Conservation (phyloP, 2,797 vertebrate species). For the Toxotes lorentzi region DNA sequence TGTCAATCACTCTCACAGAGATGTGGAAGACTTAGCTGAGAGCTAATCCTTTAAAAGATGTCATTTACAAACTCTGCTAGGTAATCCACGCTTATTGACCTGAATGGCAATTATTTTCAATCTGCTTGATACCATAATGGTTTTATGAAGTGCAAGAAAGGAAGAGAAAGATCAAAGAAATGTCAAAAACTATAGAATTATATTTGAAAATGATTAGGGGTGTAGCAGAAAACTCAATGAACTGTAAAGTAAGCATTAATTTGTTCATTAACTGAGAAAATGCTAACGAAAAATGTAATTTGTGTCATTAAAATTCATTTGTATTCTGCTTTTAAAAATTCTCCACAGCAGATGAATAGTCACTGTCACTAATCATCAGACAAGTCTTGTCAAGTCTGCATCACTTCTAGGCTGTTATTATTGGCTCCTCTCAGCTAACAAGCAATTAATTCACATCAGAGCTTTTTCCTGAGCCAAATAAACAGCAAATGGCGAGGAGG, state of each 20-base stretch:
- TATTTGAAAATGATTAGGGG: conserved; percentile 19
- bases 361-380: conserved; percentile 62
- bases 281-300: conserved; percentile 24
- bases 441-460: conserved; percentile 77
- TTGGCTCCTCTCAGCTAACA: conserved; percentile 69
- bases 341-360: conserved; percentile 27
- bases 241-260: conserved; percentile 41
- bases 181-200: conserved; percentile 30
- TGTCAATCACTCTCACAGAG: conserved; percentile 45
- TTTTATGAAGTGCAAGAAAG: conserved; percentile 10
- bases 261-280: conserved; percentile 45
- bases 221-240: conserved; percentile 23
- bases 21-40: background rate
- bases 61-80: conserved; percentile 22
- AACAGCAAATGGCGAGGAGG: conserved; percentile 49
- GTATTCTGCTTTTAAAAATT: conserved; percentile 41
- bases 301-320: conserved; percentile 50
- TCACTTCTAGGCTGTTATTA: conserved; percentile 66
- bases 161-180: conserved; percentile 20
- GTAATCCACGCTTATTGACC: conserved; percentile 45
- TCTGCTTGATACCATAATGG: conserved; percentile 26
- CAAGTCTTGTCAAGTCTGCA: conserved; percentile 68
- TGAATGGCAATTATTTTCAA: conserved; percentile 34
- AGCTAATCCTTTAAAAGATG: conserved; percentile 33
- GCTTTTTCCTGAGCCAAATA: conserved; percentile 61